These are phyloP conservation scores for Taenaris catops DNA, from an alignment of 2,888 invertebrate genomes.

Conservation along the genomic window DNA sequence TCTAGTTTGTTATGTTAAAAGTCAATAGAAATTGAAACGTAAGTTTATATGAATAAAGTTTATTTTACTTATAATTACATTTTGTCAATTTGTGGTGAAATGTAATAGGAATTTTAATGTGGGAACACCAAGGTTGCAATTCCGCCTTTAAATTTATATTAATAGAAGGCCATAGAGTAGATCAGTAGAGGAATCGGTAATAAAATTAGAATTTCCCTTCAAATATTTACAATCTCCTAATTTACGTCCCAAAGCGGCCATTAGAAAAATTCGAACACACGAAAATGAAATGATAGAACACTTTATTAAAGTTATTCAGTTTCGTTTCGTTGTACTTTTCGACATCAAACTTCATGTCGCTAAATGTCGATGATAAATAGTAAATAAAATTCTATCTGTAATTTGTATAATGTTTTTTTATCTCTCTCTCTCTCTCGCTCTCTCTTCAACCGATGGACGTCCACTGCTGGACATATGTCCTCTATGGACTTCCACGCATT, in stretches of 20 bases:
- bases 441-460: no score
- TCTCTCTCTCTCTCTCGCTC: no score
- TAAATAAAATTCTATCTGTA: no score
- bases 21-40: neutral
- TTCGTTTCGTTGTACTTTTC: no score
- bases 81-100: neutral
- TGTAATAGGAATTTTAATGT: conserved; percentile 1
- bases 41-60: neutral
- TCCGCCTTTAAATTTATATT: neutral
- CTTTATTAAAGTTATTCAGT: neutral
- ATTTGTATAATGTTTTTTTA: no score
- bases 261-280: neutral
- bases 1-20: neutral
- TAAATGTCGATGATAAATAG: no score
- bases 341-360: conserved; percentile 1
- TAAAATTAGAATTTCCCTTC: conserved; percentile 11
- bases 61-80: neutral
- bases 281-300: neutral
- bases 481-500: no score
- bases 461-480: no score
- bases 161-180: conserved; percentile 1
- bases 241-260: neutral
- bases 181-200: conserved; percentile 1
- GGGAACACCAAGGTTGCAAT: neutral
- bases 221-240: conserved; percentile 8